Evolutionary conservation across 2,113 vertebrate genomes (phyloP), one percentile per base, ranked within the genome.

Genomic region (Sebastes schlegelii): DNA sequence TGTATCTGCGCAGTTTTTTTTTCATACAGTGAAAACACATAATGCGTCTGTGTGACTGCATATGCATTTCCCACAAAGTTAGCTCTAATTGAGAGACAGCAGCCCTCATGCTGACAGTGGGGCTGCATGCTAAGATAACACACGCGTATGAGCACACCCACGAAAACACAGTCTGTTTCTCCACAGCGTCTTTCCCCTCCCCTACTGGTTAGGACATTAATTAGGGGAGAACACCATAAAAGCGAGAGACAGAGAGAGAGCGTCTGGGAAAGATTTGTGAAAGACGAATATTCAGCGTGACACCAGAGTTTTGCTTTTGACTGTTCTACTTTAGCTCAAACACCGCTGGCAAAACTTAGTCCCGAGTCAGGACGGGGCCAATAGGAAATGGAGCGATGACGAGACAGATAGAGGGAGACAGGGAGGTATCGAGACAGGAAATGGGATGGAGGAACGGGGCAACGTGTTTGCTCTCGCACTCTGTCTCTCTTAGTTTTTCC

Each of bases 251-350:
- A 34, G 34, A 49, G 58, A 40, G 48, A 72, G 58, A 83, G 58
- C 6, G 23, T 74, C 57, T 48, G 75, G 58, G 74, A 70, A 54
- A 58, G 61, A 70, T 83, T 60, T 74, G 61, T 46, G 60, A 70
- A 65, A 85, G 79, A 79, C 61, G 65, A 57, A 90, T 77, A 92
- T 84, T 74, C 57, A 55, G 14, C 21, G 57, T 70, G 88, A 90
- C 79, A 80, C 21, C 17, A 77, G 51, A 82, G 83, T 80, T 92
- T 89, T 80, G 85, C 62, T 85, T 91, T 88, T 83, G 79, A 82
- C 66, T 78, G 55, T 73, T 82, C 26, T 61, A 54, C 54, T 91
- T 91, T 63, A 71, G 64, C 62, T 83, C 79, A 84, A 71, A 80
- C 45, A 12, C 17, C 14, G 71, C 55, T 49, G 66, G 62, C 40